phyloP scores from a whole-genome alignment of 2,888 invertebrate genomes.

The Dolichomitus sp. region DNA sequence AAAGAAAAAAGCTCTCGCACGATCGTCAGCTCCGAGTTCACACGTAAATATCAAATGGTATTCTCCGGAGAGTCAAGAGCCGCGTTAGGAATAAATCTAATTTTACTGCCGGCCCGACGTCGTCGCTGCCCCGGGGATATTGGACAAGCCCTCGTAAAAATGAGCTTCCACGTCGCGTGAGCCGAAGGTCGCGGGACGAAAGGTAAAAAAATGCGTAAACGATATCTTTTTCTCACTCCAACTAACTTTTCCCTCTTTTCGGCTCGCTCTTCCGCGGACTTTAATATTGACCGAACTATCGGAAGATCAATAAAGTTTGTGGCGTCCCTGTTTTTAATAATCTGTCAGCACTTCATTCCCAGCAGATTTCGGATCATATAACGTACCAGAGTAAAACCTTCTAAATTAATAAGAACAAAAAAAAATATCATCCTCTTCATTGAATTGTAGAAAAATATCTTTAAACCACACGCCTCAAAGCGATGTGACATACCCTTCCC shows the following conservation, averaged over 20 bases:
- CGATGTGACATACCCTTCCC: too few species aligned
- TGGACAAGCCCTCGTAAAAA: constrained; percentile 68
- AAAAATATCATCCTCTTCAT: neutral
- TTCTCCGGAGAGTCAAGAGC: constrained; percentile 54
- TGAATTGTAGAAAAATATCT: constrained; percentile 3
- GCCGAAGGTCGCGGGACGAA: neutral
- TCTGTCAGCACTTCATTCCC: neutral
- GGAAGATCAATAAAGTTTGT: neutral
- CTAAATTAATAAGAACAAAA: neutral
- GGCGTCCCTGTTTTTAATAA: constrained; percentile 15
- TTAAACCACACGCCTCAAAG: too few species aligned
- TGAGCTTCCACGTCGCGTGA: constrained; percentile 52
- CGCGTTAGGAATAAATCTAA: constrained; percentile 66
- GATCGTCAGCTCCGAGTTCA: constrained; percentile 53
- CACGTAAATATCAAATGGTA: constrained; percentile 59
- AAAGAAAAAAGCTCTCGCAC: constrained; percentile 37
- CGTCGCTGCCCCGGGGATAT: constrained; percentile 54
- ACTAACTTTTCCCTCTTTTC: neutral
- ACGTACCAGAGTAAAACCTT: neutral
- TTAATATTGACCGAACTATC: constrained; percentile 16
- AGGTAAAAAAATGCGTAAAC: constrained; percentile 56
- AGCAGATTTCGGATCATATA: neutral
- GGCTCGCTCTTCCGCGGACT: neutral
- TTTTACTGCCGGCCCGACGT: constrained; percentile 64
- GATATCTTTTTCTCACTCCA: constrained; percentile 16